phyloP scores from a whole-genome alignment of 2,113 vertebrate genomes.

The Laticauda colubrina region DNA sequence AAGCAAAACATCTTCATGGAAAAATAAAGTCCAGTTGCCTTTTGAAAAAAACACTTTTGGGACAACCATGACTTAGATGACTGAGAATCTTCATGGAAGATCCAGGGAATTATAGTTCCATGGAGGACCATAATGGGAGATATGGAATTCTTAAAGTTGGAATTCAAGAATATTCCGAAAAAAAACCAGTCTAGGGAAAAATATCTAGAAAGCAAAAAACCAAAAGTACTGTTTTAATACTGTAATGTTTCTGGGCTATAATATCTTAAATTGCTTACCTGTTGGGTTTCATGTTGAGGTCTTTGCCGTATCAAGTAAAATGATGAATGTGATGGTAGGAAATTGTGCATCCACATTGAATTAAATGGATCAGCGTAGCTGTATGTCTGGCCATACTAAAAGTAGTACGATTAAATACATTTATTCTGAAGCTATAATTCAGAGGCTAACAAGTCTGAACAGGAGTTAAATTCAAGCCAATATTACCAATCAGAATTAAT shows the following conservation, averaged over 20 bases:
- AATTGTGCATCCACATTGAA: slow-evolving; percentile 48
- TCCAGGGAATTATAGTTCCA: not conserved
- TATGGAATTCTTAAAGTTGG: not conserved
- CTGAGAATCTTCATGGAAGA: not conserved
- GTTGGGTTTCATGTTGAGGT: slow-evolving; percentile 52
- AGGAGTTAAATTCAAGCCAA: not conserved
- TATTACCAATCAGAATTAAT: not conserved
- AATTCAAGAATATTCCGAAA: not conserved
- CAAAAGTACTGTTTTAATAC: not conserved
- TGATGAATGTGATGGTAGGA: slow-evolving; percentile 51
- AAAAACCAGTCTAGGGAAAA: not conserved
- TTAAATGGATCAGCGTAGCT: slow-evolving; percentile 55
- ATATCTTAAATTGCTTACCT: slow-evolving; percentile 36
- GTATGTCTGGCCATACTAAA: slow-evolving; percentile 43
- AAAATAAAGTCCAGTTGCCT: no score
- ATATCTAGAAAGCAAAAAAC: not conserved
- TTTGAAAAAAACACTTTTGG: no score
- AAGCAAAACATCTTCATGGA: no score
- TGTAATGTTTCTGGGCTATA: not conserved
- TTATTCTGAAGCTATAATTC: not conserved
- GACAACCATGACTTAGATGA: no score
- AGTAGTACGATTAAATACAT: not conserved
- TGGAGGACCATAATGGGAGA: not conserved
- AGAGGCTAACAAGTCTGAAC: not conserved
- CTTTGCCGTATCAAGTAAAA: slow-evolving; percentile 48